A percentile compares a stretch with the other conserved stretches of the same genome.
These are phyloP conservation scores for Austrofundulus limnaeus DNA, from an alignment of 2,113 vertebrate species.

Conservation along the genomic window DNA sequence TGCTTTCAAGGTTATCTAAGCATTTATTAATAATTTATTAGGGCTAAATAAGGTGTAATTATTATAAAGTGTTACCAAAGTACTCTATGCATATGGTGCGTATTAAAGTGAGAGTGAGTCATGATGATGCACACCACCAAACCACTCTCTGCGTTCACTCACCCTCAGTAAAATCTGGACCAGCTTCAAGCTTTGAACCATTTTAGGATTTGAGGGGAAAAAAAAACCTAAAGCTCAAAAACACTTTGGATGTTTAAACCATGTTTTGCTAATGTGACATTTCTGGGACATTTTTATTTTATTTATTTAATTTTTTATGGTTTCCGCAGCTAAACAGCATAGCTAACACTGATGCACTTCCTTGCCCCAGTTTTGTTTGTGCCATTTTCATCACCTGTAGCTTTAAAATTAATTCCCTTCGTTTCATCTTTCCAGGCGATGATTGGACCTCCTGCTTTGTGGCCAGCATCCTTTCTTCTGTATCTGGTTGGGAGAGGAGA, in stretches of 20 bases:
- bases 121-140: background rate
- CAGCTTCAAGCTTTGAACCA: background rate
- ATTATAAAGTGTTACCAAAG: too few relatives aligned
- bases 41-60: too few relatives aligned
- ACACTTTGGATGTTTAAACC: background rate
- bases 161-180: background rate
- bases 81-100: background rate
- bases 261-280: conserved; percentile 11
- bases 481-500: background rate
- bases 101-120: background rate
- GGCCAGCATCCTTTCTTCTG: background rate
- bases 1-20: too few relatives aligned
- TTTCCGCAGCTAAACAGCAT: background rate
- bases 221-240: conserved; percentile 6
- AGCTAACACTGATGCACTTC: background rate
- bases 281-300: conserved; percentile 5
- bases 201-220: background rate
- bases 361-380: background rate
- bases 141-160: background rate
- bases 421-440: conserved; percentile 14
- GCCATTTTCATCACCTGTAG: conserved; percentile 9
- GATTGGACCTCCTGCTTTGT: conserved; percentile 28
- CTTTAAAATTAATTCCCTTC: conserved; percentile 1
- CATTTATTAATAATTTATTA: too few relatives aligned
- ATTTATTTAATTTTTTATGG: too few relatives aligned